phyloP scores from a whole-genome alignment of 2,888 invertebrate species.

The Ormyrus nitidulus region DNA sequence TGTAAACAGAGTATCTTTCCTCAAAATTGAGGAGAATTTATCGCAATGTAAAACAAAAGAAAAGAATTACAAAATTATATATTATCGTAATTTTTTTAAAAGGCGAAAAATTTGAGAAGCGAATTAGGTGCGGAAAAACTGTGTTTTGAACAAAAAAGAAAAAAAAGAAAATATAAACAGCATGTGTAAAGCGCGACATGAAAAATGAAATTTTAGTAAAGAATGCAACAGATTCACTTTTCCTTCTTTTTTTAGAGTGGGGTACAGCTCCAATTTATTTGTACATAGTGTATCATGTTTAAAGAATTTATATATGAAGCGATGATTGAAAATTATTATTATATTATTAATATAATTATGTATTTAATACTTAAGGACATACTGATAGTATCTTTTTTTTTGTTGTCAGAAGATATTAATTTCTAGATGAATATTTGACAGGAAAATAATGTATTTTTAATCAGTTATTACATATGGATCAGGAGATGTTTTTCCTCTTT shows the following conservation, averaged over 20 bases:
- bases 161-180: conserved; percentile 25
- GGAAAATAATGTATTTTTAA: conserved; percentile 70
- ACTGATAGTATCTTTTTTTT: conserved; percentile 65
- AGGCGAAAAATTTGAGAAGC: conserved; percentile 43
- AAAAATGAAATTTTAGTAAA: conserved; percentile 45
- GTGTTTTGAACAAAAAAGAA: conserved; percentile 29
- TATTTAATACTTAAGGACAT: conserved; percentile 68
- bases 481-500: conserved; percentile 71
- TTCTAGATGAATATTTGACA: conserved; percentile 67
- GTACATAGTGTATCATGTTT: conserved; percentile 73
- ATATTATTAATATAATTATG: conserved; percentile 66
- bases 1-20: conserved; percentile 52
- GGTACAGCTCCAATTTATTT: conserved; percentile 68
- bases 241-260: conserved; percentile 60
- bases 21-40: conserved; percentile 50
- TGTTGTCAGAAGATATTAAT: conserved; percentile 62
- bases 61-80: conserved; percentile 55
- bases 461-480: conserved; percentile 69
- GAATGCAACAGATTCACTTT: conserved; percentile 50
- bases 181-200: conserved; percentile 35
- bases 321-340: conserved; percentile 65
- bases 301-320: conserved; percentile 68
- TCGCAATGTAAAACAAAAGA: conserved; percentile 47
- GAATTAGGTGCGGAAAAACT: conserved; percentile 48
- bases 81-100: conserved; percentile 53